phyloP scores from a whole-genome alignment of 2,888 invertebrate species.

The Chydorus sphaericus region DNA sequence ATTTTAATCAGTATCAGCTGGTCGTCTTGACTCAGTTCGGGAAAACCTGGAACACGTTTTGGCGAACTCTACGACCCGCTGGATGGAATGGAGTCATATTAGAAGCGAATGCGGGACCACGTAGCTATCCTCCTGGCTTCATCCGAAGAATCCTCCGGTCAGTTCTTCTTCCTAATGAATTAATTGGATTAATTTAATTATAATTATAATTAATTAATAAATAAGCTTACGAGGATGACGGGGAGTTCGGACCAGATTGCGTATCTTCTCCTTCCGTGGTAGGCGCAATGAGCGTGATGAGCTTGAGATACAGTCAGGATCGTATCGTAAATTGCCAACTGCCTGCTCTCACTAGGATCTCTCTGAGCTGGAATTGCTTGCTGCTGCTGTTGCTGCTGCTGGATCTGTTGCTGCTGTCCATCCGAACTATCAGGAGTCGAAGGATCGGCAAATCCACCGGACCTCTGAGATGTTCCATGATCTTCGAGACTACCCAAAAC shows the following conservation, averaged over 20 bases:
- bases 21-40: conserved; percentile 81
- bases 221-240: conserved; percentile 39
- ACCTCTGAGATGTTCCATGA: conserved; percentile 18
- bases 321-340: conserved; percentile 45
- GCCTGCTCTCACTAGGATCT: conserved; percentile 13
- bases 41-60: conserved; percentile 86
- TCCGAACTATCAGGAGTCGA: conserved; percentile 30
- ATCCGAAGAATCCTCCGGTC: no score
- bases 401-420: conserved; percentile 29
- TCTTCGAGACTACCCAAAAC: conserved; percentile 23
- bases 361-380: background rate
- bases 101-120: conserved; percentile 75
- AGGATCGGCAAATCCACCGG: conserved; percentile 14
- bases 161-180: no score
- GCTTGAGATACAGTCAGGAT: conserved; percentile 61
- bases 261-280: conserved; percentile 65
- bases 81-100: conserved; percentile 80
- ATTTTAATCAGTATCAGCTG: conserved; percentile 90
- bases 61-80: conserved; percentile 89
- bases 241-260: conserved; percentile 52
- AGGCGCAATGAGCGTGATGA: conserved; percentile 73
- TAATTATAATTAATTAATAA: background rate
- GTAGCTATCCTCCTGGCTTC: conserved; percentile 64
- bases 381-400: conserved; percentile 8
- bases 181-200: background rate